Percentiles rank a stretch among this genome's conserved stretches.
Evolutionary conservation across 2,797 vertebrate species (phyloP).

Genomic region (Xiphophorus birchmanni): DNA sequence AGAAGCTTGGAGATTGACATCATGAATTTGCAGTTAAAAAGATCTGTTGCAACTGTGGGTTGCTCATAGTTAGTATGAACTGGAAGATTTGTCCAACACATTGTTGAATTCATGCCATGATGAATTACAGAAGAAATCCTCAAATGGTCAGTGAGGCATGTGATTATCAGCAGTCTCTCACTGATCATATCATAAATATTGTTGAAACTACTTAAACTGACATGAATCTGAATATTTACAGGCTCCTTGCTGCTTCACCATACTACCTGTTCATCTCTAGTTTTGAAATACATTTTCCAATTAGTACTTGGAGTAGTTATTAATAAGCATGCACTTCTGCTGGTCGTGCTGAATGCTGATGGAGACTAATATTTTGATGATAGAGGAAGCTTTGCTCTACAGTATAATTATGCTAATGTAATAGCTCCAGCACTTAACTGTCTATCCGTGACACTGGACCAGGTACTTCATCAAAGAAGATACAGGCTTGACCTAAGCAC

Average conservation of each 20-base stretch:
- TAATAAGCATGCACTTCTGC: conserved; percentile 74
- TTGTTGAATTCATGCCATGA: not conserved
- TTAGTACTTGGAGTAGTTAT: conserved; percentile 67
- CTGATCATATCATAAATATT: conserved; percentile 20
- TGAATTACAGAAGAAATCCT: not conserved
- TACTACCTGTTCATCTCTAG: conserved; percentile 18
- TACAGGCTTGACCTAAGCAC: conserved; percentile 64
- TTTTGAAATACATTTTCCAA: conserved; percentile 47
- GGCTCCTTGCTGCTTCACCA: conserved; percentile 7
- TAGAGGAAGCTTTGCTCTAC: conserved; percentile 71
- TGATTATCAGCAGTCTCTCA: conserved; percentile 33
- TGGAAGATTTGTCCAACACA: not conserved
- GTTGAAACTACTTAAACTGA: conserved; percentile 36
- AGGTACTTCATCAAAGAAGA: conserved; percentile 75
- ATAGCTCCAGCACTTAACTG: conserved; percentile 73
- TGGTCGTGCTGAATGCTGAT: conserved; percentile 68
- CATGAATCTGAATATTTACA: conserved; percentile 10
- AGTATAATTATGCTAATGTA: conserved; percentile 79
- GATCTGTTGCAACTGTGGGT: not conserved
- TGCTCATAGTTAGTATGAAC: not conserved
- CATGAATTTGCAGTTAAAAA: not conserved
- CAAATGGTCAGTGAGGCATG: not conserved
- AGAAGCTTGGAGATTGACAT: not conserved
- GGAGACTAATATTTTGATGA: conserved; percentile 78
- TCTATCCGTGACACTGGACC: conserved; percentile 69